Percentiles rank a stretch among this genome's conserved stretches.
Evolutionary conservation across 2,888 invertebrate genomes (phyloP).

Genomic region (Charanyca ferruginea): DNA sequence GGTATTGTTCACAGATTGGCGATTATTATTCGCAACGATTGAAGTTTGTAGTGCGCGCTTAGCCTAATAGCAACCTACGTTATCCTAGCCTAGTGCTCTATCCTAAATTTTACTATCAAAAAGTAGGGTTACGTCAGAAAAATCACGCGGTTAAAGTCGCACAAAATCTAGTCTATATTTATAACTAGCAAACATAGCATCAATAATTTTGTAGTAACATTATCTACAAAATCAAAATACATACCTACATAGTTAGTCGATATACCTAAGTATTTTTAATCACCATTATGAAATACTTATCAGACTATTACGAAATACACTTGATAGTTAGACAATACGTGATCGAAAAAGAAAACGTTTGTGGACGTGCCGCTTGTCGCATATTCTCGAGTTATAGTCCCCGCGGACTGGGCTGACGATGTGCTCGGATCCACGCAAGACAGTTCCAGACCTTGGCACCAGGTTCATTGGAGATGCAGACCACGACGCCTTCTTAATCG

Average conservation of each 20-base stretch:
- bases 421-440: conserved; percentile 31
- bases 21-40: too few species aligned
- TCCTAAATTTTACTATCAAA: too few species aligned
- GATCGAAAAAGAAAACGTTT: conserved; percentile 44
- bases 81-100: too few species aligned
- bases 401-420: conserved; percentile 31
- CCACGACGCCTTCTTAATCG: conserved; percentile 40
- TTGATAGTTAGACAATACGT: conserved; percentile 58
- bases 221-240: not conserved
- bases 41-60: too few species aligned
- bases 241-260: not conserved
- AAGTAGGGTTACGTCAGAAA: too few species aligned
- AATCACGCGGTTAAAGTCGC: too few species aligned
- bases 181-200: too few species aligned
- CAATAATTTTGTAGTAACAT: too few species aligned
- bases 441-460: conserved; percentile 43
- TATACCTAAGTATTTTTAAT: conserved; percentile 14
- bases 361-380: conserved; percentile 49
- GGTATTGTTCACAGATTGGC: too few species aligned
- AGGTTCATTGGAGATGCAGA: conserved; percentile 49
- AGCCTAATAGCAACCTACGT: too few species aligned
- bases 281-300: conserved; percentile 56
- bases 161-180: too few species aligned
- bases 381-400: conserved; percentile 40
- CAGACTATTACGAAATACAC: conserved; percentile 58